These are phyloP conservation scores for Oncorhynchus kisutch DNA, from an alignment of 2,113 vertebrate species.

Conservation along the genomic window DNA sequence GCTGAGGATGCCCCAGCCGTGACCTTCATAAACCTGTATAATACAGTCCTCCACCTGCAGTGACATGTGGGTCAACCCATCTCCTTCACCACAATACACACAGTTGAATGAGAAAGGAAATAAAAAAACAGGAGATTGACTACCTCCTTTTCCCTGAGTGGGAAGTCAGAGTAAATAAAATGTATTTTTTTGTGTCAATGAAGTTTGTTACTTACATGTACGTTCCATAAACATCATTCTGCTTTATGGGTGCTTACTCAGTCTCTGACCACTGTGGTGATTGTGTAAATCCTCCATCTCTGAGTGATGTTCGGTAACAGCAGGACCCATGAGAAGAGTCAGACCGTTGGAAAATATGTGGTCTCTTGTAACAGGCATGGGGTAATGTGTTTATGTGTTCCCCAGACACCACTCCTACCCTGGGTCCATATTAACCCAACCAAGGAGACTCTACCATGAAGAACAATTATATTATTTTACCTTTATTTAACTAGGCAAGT, in stretches of 20 bases:
- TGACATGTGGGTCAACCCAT: conserved; percentile 58
- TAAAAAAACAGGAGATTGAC: conserved; percentile 8
- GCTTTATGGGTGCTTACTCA: neutral
- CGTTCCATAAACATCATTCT: neutral
- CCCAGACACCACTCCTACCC: conserved; percentile 27
- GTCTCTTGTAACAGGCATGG: conserved; percentile 15
- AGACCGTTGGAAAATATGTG: conserved; percentile 29
- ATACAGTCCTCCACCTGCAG: conserved; percentile 71
- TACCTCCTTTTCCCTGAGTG: conserved; percentile 4
- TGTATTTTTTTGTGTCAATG: conserved; percentile 2
- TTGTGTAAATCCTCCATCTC: neutral
- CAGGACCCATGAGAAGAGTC: conserved; percentile 51
- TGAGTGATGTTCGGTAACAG: conserved; percentile 1
- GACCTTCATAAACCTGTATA: conserved; percentile 71
- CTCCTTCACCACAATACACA: conserved; percentile 49
- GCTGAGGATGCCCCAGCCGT: conserved; percentile 59
- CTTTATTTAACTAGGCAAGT: no score
- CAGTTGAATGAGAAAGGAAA: conserved; percentile 25
- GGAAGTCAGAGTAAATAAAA: conserved; percentile 4
- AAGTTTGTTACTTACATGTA: conserved; percentile 19
- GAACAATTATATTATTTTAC: neutral
- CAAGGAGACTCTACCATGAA: conserved; percentile 15
- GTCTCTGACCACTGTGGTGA: neutral
- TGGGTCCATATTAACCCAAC: conserved; percentile 25
- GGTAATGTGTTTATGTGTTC: conserved; percentile 30